Base-by-base conservation (phyloP, 2,797 vertebrate species). In the Lateolabrax maculatus region DNA sequence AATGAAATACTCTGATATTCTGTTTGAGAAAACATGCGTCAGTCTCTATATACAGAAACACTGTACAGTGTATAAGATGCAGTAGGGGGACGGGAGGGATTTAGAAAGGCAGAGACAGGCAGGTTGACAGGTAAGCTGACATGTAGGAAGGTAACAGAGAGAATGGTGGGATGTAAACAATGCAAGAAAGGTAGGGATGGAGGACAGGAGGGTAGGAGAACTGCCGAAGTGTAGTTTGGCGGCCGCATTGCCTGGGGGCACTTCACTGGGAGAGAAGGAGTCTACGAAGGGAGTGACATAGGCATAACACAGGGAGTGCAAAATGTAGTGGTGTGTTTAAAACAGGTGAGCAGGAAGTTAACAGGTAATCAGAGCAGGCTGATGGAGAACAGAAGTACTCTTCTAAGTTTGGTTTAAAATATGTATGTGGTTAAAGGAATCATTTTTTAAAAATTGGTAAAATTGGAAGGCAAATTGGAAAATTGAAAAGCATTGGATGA, bases 41-140 rank as follows among this genome's bases (percentile, higher is more conserved):
- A 87, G 68, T 89, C 82, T 89, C 79, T 93, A 93, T 95, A 87
- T 94, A 95, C 93, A 95, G 87, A 90, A 92, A 88, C 89, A 93
- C 86, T 92, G 79, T 91, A 93, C 91, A 93, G 72, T 82, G 67
- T 86, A 56, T 75, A 51, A 63, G 88, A 90, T 80, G 82, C 79
- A 75, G 70, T 6, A 12, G 46, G 52, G 23, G 46, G 16, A 10
- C 5, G 13, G 61, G 37, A 25, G 55, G n/a, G 37, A 31, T 31
- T 52, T n/a, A 56, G 43, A 70, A 39, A 75, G 52, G 23, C 16
- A 46, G 67, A 46, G 44, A 52, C 10, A 25, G 39, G n/a, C n/a
- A 60, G 53, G 46, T 31, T 21, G 56, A 52, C 16, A 36, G 58
- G 44, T 18, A 18, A n/a, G 52, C 6, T 27, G 39, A 60, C 19